Conservation (phyloP, 2,888 invertebrate genomes). For the Sesia apiformis region DNA sequence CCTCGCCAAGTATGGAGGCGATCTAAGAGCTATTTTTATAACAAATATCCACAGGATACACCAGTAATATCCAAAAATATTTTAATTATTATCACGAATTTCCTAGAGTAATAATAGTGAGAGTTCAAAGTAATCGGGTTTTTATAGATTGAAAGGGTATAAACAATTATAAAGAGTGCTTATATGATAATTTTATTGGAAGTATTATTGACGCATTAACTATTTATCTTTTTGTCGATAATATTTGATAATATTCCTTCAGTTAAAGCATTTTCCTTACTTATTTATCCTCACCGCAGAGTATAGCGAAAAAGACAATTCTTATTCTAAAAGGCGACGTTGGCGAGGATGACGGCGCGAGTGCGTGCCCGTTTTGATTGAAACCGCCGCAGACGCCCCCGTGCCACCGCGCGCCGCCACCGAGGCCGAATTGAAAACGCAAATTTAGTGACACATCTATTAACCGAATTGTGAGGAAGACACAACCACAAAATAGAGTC, state of each 20-base stretch:
- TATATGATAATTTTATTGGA: no score
- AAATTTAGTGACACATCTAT: slow-evolving; percentile 71
- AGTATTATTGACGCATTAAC: no score
- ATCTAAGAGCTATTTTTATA: not conserved
- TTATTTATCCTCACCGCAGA: slow-evolving; percentile 36
- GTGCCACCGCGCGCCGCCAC: slow-evolving; percentile 21
- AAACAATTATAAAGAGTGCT: no score
- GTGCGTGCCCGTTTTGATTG: slow-evolving; percentile 72
- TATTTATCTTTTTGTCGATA: not conserved
- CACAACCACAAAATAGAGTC: slow-evolving; percentile 48
- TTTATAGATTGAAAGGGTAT: no score
- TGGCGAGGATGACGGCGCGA: slow-evolving; percentile 62
- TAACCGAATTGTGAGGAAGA: slow-evolving; percentile 54
- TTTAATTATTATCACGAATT: no score
- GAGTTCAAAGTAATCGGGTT: not conserved
- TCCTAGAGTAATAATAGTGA: no score
- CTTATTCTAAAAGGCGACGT: slow-evolving; percentile 70
- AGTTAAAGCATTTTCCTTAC: slow-evolving; percentile 31
- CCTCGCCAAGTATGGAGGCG: slow-evolving; percentile 40
- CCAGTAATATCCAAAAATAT: no score
- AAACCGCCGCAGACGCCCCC: slow-evolving; percentile 29
- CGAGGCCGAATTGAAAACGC: slow-evolving; percentile 65
- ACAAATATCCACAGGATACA: no score
- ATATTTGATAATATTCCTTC: not conserved
- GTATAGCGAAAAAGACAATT: slow-evolving; percentile 71